A percentile compares a stretch with the other conserved stretches of the same genome.
Conservation (phyloP, 2,113 vertebrate genomes). For the Guaruba guarouba region DNA sequence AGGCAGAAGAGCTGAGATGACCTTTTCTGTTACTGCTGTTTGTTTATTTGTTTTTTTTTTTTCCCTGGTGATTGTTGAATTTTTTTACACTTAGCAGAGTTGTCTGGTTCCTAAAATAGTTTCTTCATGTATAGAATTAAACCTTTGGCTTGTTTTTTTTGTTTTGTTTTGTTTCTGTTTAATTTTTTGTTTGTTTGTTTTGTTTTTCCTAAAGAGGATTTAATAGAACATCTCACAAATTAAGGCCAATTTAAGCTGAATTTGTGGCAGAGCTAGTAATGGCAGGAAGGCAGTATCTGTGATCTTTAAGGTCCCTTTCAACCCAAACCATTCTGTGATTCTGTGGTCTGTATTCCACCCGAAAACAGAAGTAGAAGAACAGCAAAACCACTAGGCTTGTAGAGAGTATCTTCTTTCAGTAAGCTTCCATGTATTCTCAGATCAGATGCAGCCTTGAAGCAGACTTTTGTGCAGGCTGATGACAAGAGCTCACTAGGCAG, state of each 20-base stretch:
- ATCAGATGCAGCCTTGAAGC: neutral
- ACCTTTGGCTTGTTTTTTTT: no score
- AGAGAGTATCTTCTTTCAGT: neutral
- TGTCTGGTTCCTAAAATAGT: neutral
- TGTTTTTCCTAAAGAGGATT: neutral
- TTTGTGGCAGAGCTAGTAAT: neutral
- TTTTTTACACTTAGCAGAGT: neutral
- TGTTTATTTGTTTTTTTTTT: neutral
- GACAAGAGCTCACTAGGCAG: neutral
- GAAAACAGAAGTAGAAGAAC: neutral
- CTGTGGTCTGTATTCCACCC: neutral
- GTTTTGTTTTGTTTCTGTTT: neutral
- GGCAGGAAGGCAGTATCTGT: neutral
- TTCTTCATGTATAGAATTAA: neutral
- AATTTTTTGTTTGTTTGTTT: no score
- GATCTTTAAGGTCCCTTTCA: neutral
- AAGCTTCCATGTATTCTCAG: neutral
- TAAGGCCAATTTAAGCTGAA: neutral
- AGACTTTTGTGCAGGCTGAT: neutral
- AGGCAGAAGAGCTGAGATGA: neutral
- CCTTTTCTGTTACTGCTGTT: neutral
- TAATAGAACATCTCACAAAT: neutral
- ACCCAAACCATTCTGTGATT: neutral
- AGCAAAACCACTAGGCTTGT: neutral
- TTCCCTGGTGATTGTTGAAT: neutral